These are phyloP conservation scores for Gymnoscopelus microlampas DNA, from an alignment of 2,797 vertebrate genomes.

Conservation along the genomic window DNA sequence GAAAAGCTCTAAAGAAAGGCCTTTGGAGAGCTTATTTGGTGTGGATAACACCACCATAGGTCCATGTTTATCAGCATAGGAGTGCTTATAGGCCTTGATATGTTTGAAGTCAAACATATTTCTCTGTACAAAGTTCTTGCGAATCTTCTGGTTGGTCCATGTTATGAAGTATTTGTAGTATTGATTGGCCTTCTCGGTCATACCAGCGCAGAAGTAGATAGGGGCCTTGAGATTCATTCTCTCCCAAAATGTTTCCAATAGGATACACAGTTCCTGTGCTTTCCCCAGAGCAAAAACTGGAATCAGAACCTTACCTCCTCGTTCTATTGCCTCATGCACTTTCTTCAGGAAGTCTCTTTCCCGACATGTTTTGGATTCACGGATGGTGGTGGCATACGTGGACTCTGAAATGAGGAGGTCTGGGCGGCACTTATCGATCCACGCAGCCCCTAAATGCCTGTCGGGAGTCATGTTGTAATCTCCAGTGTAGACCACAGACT, in stretches of 20 bases:
- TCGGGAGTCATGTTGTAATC: conserved; percentile 99
- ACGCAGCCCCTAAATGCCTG: conserved; percentile 95
- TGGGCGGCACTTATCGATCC: conserved; percentile 97
- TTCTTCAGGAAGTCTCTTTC: conserved; percentile 98
- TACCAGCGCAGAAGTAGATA: conserved; percentile 97
- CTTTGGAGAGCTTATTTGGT: conserved; percentile 95
- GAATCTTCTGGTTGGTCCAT: conserved; percentile 99
- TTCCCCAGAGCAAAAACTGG: conserved; percentile 96
- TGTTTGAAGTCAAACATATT: conserved; percentile 99
- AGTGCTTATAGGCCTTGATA: conserved; percentile 95
- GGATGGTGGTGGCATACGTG: conserved; percentile 96
- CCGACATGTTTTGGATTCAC: conserved; percentile 95
- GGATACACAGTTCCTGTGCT: conserved; percentile 97
- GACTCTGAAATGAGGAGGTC: conserved; percentile 94
- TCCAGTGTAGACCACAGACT: conserved; percentile 94
- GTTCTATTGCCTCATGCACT: conserved; percentile 92
- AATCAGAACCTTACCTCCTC: conserved; percentile 98
- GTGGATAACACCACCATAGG: conserved; percentile 99
- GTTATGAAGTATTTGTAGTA: conserved; percentile 99
- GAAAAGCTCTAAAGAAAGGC: conserved; percentile 96
- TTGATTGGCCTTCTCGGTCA: conserved; percentile 98
- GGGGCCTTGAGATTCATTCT: conserved; percentile 97
- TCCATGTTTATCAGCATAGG: conserved; percentile 95
- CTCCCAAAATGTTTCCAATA: conserved; percentile 98
- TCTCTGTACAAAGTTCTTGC: conserved; percentile 97